A percentile compares a stretch with the other conserved stretches of the same genome.
phyloP scores from a whole-genome alignment of 2,888 invertebrate species.

The Tholera decimalis region DNA sequence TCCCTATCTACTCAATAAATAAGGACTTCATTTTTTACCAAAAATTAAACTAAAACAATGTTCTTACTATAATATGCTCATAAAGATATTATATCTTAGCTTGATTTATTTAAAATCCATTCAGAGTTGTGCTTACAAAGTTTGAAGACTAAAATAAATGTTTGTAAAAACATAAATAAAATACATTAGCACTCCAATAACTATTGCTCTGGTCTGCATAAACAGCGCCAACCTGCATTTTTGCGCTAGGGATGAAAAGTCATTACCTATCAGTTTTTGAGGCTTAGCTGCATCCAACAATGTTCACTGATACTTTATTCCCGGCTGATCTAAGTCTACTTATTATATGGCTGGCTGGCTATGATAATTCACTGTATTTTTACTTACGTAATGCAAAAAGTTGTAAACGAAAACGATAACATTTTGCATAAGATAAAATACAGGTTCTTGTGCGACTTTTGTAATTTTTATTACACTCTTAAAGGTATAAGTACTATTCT shows the following conservation, averaged over 20 bases:
- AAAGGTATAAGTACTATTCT: slow-evolving; percentile 1
- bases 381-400: neutral
- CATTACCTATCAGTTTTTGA: slow-evolving; percentile 1
- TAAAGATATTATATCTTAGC: neutral
- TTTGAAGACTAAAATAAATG: neutral
- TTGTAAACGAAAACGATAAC: neutral
- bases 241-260: slow-evolving; percentile 10
- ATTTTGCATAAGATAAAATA: slow-evolving; percentile 8
- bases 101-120: neutral
- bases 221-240: too few species aligned
- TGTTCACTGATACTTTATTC: slow-evolving; percentile 16
- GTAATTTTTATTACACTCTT: slow-evolving; percentile 6
- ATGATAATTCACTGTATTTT: neutral
- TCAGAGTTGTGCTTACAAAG: neutral
- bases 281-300: slow-evolving; percentile 14
- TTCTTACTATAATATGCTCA: neutral
- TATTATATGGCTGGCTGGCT: slow-evolving; percentile 9
- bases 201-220: neutral
- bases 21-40: neutral
- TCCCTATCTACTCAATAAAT: too few species aligned
- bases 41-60: neutral
- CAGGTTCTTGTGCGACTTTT: neutral
- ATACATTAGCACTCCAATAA: neutral
- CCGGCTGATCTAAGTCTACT: neutral
- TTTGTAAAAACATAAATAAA: slow-evolving; percentile 3